phyloP scores from a whole-genome alignment of 2,888 invertebrate genomes.

The Leuctra nigra region DNA sequence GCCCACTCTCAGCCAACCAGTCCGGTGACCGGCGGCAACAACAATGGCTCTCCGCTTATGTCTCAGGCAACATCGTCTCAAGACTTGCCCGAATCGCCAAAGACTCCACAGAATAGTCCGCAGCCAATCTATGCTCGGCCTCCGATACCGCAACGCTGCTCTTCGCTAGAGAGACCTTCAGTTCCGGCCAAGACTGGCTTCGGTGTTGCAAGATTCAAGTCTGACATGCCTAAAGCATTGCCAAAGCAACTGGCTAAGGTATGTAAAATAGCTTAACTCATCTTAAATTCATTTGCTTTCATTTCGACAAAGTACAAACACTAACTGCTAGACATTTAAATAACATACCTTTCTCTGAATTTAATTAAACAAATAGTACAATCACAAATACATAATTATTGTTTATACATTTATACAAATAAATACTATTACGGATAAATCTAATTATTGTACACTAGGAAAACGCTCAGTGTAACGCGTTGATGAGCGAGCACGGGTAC shows the following conservation, averaged over 20 bases:
- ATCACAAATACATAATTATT: no score
- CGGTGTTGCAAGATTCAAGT: slow-evolving; percentile 19
- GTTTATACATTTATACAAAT: no score
- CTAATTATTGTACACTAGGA: no score
- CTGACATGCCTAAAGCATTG: slow-evolving; percentile 13
- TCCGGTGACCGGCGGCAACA: slow-evolving; percentile 34
- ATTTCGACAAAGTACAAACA: no score
- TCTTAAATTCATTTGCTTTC: no score
- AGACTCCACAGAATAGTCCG: slow-evolving; percentile 23
- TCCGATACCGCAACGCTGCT: slow-evolving; percentile 73
- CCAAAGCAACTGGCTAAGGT: slow-evolving; percentile 14
- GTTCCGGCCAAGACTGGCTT: slow-evolving; percentile 46
- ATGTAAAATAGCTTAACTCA: no score
- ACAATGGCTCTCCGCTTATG: slow-evolving; percentile 5
- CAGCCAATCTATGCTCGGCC: slow-evolving; percentile 46
- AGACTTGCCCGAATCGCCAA: slow-evolving; percentile 10
- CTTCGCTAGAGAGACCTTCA: slow-evolving; percentile 74
- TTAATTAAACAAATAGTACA: no score
- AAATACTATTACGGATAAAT: no score
- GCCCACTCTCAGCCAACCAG: slow-evolving; percentile 45
- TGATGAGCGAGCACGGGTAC: no score
- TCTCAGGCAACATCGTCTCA: slow-evolving; percentile 25
- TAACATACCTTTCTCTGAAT: no score
- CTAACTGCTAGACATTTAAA: no score
- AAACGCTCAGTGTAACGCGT: no score